Percentiles rank a stretch among this genome's conserved stretches.
Conservation (phyloP, 2,113 vertebrate species). For the Lasiurus cinereus region DNA sequence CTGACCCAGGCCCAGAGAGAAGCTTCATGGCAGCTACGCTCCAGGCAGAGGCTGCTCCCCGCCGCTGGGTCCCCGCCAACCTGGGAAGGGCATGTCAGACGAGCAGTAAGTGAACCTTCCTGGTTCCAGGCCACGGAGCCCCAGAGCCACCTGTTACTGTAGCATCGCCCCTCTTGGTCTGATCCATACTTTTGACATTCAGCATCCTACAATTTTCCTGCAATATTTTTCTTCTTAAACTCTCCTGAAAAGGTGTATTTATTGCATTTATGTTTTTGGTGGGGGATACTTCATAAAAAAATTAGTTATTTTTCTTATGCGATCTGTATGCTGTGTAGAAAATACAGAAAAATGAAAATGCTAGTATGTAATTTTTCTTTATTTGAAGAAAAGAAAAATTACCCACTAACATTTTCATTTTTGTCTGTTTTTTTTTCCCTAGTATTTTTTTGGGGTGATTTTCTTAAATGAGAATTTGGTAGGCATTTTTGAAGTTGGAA, state of each 20-base stretch:
- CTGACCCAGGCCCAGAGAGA: too few relatives aligned
- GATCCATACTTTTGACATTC: not conserved
- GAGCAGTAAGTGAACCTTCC: not conserved
- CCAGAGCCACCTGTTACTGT: not conserved
- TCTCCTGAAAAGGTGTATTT: not conserved
- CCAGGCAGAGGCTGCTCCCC: not conserved
- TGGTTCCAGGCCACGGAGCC: not conserved
- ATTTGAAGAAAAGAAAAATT: not conserved
- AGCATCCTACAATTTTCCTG: not conserved
- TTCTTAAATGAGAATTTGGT: not conserved
- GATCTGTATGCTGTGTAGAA: not conserved
- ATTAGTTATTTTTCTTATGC: not conserved
- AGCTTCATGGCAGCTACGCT: rapidly evolving
- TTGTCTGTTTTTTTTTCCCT: not conserved
- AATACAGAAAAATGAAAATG: not conserved
- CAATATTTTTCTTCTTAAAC: not conserved
- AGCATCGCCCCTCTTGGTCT: not conserved
- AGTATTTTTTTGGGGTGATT: not conserved
- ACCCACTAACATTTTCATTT: not conserved
- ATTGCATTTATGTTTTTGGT: not conserved
- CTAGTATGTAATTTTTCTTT: too few relatives aligned
- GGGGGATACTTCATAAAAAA: not conserved
- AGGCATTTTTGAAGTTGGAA: not conserved
- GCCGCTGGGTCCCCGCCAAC: not conserved
- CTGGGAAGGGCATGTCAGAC: rapidly evolving